phyloP scores from a whole-genome alignment of 2,113 vertebrate species.

The Carollia perspicillata region DNA sequence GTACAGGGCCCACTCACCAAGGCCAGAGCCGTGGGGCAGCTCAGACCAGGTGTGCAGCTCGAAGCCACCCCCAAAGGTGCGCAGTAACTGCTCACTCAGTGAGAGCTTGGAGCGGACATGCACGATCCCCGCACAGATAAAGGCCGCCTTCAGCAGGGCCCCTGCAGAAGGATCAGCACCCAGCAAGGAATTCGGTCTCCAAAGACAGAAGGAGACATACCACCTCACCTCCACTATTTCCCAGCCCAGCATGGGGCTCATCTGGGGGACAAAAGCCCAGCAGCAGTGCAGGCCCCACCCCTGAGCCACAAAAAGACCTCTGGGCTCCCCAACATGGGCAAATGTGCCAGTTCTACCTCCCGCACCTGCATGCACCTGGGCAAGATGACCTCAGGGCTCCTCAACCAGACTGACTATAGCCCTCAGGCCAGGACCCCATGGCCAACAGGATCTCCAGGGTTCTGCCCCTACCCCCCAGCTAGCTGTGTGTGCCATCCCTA shows the following conservation, averaged over 20 bases:
- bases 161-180: conserved; percentile 78
- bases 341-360: neutral
- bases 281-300: neutral
- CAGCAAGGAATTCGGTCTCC: neutral
- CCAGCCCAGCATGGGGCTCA: neutral
- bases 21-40: conserved; percentile 94
- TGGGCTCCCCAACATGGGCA: neutral
- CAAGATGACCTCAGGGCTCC: neutral
- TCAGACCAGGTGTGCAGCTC: conserved; percentile 94
- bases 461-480: neutral
- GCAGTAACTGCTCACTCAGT: conserved; percentile 86
- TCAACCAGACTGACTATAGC: neutral
- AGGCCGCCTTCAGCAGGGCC: conserved; percentile 94
- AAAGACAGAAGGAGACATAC: neutral
- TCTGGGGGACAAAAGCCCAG: neutral
- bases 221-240: neutral
- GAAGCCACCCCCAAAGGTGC: conserved; percentile 88
- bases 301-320: neutral
- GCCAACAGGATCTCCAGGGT: neutral
- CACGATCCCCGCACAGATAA: conserved; percentile 89
- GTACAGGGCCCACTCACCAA: conserved; percentile 81
- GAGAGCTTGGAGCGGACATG: conserved; percentile 80
- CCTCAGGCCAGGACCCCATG: neutral
- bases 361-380: neutral
- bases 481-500: neutral